Base-by-base conservation (phyloP, 2,113 vertebrate species). In the Halichoerus grypus region DNA sequence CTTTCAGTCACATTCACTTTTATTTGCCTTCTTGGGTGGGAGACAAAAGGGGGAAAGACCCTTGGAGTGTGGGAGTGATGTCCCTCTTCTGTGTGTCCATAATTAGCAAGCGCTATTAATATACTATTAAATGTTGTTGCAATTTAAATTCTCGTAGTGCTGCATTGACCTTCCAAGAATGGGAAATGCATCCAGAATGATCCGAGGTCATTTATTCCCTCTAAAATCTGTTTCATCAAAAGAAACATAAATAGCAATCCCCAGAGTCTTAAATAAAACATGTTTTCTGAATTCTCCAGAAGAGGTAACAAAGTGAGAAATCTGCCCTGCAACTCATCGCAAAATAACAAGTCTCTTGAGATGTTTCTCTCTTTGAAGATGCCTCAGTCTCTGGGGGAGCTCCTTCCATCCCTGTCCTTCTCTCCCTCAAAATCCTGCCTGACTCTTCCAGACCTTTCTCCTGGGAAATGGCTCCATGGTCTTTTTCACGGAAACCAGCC, bases 201-300 rank as follows among this genome's bases (percentile, higher is more conserved):
- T 12, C 4, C 16, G n/a, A 18, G 36, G 22, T 55, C 65, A 59
- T 90, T 83, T 72, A 79, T 88, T 63, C 18, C 16, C 6, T 77
- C n/a, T 79, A 49, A n/a, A 42, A 87, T 86, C 36, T 65, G n/a
- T 49, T 93, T 93, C 18, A 39, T 61, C 59, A 65, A 83, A 95
- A 42, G 36, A 85, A 67, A 79, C 31, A 72, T 39, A 59, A 81
- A 95, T 80, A 77, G 5, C 21, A 33, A 57, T 61, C 21, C n/a
- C 46, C 36, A 57, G 26, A 46, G 14, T 90, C 42, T 86, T 96
- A 49, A 85, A 33, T 89, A 81, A 91, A 63, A 91, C 10, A 21
- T 59, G 26, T 86, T n/a, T 57, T 57, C 21, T 22, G 46, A 88
- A 80, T 90, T 89, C 59, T 82, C 33, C 31, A 4, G 69, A 82